Conservation (phyloP, 2,797 vertebrate species). For the Takifugu rubripes region DNA sequence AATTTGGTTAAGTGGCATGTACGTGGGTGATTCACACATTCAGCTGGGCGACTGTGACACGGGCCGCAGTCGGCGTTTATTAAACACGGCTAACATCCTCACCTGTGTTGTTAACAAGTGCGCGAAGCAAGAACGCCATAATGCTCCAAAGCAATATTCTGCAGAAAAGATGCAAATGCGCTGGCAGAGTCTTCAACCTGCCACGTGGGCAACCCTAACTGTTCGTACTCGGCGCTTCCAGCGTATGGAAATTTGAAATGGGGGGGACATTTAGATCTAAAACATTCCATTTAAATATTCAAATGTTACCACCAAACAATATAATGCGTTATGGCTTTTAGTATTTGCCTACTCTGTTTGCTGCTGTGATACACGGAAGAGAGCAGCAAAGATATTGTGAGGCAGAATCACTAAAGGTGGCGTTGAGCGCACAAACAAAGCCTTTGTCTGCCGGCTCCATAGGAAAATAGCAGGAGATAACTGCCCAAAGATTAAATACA, state of each 20-base stretch:
- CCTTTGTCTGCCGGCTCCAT: constrained; percentile 47
- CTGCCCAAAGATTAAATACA: constrained; percentile 11
- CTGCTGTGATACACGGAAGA: constrained; percentile 50
- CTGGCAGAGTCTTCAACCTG: constrained; percentile 29
- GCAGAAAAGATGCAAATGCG: constrained; percentile 37
- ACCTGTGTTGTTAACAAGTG: constrained; percentile 34
- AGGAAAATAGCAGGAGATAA: constrained; percentile 39
- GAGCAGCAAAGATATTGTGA: constrained; percentile 24
- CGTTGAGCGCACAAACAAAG: constrained; percentile 46
- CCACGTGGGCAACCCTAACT: constrained; percentile 43
- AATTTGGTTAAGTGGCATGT: constrained; percentile 69
- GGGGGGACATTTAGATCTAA: constrained; percentile 72
- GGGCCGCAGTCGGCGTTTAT: constrained; percentile 35
- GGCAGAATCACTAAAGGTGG: constrained; percentile 27
- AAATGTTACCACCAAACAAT: constrained; percentile 77
- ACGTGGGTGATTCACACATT: constrained; percentile 62
- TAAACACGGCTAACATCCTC: constrained; percentile 30
- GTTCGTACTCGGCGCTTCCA: constrained; percentile 26
- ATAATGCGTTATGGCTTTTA: constrained; percentile 61
- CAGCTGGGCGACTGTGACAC: constrained; percentile 32
- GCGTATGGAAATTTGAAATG: constrained; percentile 68
- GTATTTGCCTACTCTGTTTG: constrained; percentile 78
- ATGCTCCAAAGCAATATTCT: constrained; percentile 12
- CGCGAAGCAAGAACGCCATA: constrained; percentile 23
- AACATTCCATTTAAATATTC: constrained; percentile 77